Evolutionary conservation across 2,113 vertebrate species (phyloP).

Genomic region (Pterocles gutturalis): DNA sequence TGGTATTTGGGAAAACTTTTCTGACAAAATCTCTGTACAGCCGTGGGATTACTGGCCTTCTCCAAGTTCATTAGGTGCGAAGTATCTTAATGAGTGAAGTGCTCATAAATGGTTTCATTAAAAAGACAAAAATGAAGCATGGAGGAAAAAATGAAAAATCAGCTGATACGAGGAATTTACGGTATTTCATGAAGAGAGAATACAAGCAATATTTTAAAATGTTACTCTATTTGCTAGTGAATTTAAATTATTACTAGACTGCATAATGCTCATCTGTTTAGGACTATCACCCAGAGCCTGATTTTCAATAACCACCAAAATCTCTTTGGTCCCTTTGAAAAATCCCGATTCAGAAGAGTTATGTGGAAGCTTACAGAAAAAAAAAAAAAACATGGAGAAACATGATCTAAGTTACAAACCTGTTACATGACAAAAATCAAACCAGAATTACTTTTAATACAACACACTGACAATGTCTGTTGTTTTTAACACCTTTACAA

Average conservation of each 20-base stretch:
- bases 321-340: background rate
- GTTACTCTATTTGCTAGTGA: background rate
- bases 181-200: background rate
- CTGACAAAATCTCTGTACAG: background rate
- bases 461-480: background rate
- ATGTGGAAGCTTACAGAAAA: background rate
- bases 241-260: background rate
- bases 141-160: background rate
- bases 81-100: background rate
- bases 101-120: background rate
- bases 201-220: background rate
- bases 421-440: background rate
- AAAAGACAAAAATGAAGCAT: background rate
- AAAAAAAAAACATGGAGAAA: background rate
- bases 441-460: background rate
- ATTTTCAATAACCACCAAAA: background rate
- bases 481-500: background rate
- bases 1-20: background rate
- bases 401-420: background rate
- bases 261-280: background rate
- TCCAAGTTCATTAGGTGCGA: background rate
- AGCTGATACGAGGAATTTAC: background rate
- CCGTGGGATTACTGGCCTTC: background rate
- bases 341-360: background rate
- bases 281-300: background rate